A percentile compares a stretch with the other conserved stretches of the same genome.
These are phyloP conservation scores for Spea hammondii DNA, from an alignment of 2,797 vertebrate genomes.

Conservation along the genomic window DNA sequence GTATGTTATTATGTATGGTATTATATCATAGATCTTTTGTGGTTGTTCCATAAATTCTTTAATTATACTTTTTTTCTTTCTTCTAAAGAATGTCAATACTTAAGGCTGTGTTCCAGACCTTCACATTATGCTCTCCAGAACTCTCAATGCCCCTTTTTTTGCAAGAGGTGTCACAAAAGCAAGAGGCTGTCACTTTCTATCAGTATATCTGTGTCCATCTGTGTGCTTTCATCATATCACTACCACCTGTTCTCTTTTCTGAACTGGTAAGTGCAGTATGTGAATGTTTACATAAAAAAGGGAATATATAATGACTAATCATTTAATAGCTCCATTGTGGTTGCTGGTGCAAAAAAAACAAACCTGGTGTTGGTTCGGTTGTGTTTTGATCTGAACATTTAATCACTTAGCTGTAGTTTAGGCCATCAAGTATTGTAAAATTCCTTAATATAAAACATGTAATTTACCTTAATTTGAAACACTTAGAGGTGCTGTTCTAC, in stretches of 20 bases:
- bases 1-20: background rate
- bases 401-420: too few species aligned
- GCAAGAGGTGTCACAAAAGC: constrained; percentile 72
- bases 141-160: constrained; percentile 76
- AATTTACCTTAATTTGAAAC: too few species aligned
- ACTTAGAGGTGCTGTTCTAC: too few species aligned
- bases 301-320: background rate
- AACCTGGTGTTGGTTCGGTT: too few species aligned
- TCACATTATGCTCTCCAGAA: constrained; percentile 78
- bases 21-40: too few species aligned
- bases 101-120: constrained; percentile 77
- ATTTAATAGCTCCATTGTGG: too few species aligned
- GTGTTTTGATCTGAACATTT: too few species aligned
- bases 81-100: constrained; percentile 75
- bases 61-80: constrained; percentile 3
- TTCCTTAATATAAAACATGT: too few species aligned
- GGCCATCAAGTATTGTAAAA: too few species aligned
- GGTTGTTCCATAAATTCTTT: background rate
- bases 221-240: constrained; percentile 79
- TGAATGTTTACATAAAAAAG: background rate
- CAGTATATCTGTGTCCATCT: constrained; percentile 83
- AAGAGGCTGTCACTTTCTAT: constrained; percentile 81
- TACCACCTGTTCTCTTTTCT: constrained; percentile 72
- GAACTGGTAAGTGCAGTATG: constrained; percentile 75
- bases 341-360: too few species aligned